A percentile compares a stretch with the other conserved stretches of the same genome.
These are phyloP conservation scores for Vannuccia rotundouncinata DNA, from an alignment of 2,888 invertebrate genomes.

Conservation along the genomic window DNA sequence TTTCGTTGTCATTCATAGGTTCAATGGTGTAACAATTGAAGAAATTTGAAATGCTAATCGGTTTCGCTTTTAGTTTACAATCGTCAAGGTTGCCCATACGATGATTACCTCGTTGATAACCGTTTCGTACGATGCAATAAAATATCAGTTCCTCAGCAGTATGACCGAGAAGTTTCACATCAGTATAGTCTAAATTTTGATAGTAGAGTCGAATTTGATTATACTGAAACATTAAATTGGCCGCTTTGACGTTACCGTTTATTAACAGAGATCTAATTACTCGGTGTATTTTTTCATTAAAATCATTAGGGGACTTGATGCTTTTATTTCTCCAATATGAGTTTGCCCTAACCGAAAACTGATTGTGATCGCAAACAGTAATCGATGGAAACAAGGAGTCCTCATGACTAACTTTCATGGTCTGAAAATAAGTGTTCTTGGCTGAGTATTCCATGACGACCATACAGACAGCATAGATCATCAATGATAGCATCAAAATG, in stretches of 20 bases:
- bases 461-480: not conserved
- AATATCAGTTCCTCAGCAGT: not conserved
- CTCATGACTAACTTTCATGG: not conserved
- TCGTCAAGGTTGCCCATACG: not conserved
- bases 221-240: not conserved
- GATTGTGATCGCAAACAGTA: not conserved
- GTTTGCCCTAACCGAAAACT: not conserved
- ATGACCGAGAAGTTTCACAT: not conserved
- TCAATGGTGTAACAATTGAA: not conserved
- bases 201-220: not conserved
- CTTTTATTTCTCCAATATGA: not conserved
- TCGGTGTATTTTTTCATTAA: not conserved
- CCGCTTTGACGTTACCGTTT: not conserved
- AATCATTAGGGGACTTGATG: not conserved
- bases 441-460: not conserved
- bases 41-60: not conserved
- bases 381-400: not conserved
- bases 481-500: not conserved
- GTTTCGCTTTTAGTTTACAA: not conserved
- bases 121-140: not conserved
- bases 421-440: not conserved
- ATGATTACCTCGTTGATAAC: not conserved
- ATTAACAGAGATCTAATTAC: not conserved
- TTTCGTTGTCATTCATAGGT: not conserved
- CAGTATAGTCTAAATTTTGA: not conserved